Base-by-base conservation (phyloP, 2,888 invertebrate species). In the Tetrapedia diversipes region DNA sequence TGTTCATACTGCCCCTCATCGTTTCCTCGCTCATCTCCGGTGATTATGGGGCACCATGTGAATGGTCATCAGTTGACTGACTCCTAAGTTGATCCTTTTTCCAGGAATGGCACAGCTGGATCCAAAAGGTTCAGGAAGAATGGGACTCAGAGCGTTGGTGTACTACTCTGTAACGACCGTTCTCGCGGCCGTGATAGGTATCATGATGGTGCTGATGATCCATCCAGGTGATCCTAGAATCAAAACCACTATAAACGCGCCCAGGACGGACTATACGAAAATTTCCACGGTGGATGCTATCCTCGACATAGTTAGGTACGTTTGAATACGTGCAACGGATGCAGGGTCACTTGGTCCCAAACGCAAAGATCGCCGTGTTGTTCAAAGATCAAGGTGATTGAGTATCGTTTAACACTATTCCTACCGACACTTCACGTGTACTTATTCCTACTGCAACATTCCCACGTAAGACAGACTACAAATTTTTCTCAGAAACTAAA, bases 1-100 rank as follows among this genome's bases (percentile, higher is more conserved):
- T 95, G 94, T 93, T 95, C 85, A 95, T 95, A 81, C 92, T 95
- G 29, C 95, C 95, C 8, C 93, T 95, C 63, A 95, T 95, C 82
- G 93, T 95, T 53, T 94, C 94, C 39, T 94, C 94, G 64, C 92
- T 95, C 61, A 94, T 95, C 67, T 92, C 94, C 83, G 94, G 94
- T 94, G 85, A 80, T 67, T 78, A 54, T 70, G 37, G 41, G 61
- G 32, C 14, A 39, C 10, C 16, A 11, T 24, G 8, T 19, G 14
- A 4, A 32, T 32, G 19, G n/a, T 19, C 24, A 7, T n/a, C 14
- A 4, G 1, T 14, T 19, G 22, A 6, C 39, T 24, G 43, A 16
- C 57, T 19, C 16, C 14, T 51, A 59, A 71, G 59, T 27, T 70
- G 6, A n/a, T 19, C 10, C 45, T 27, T 56, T 11, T 84, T 88